Conservation (phyloP, 1,140 invertebrate species). For the Pararge aegeria region DNA sequence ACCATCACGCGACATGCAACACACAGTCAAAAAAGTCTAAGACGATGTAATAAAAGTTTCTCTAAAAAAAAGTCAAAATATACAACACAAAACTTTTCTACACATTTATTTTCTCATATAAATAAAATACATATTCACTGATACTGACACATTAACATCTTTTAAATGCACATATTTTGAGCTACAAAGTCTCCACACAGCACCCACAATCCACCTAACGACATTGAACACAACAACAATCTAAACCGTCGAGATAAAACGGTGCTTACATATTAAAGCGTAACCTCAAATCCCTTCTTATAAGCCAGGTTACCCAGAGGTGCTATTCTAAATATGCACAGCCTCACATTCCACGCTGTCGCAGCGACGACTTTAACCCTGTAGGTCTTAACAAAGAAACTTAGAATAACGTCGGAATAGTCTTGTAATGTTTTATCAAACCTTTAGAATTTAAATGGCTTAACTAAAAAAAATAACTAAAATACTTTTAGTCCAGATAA, state of each 20-base stretch:
- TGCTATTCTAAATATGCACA: too few relatives aligned
- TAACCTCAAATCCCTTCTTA: not conserved
- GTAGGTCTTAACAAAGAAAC: too few relatives aligned
- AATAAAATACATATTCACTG: slow-evolving; percentile 44
- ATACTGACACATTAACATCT: slow-evolving; percentile 55
- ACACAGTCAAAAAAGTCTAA: too few relatives aligned
- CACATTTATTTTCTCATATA: slow-evolving; percentile 55
- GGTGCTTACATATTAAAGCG: not conserved
- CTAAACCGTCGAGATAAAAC: not conserved
- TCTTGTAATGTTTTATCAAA: too few relatives aligned
- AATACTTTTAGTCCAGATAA: too few relatives aligned
- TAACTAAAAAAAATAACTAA: too few relatives aligned
- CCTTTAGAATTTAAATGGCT: too few relatives aligned
- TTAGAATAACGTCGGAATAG: too few relatives aligned
- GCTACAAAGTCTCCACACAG: slow-evolving; percentile 36
- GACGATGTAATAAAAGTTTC: too few relatives aligned
- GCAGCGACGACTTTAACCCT: too few relatives aligned
- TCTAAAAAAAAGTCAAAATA: slow-evolving; percentile 1
- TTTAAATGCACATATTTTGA: slow-evolving; percentile 68
- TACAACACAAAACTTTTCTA: slow-evolving; percentile 16
- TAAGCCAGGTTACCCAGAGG: not conserved
- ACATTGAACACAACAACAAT: slow-evolving; percentile 17
- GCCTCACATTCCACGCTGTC: too few relatives aligned
- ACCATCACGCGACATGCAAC: too few relatives aligned
- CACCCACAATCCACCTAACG: slow-evolving; percentile 29